These are phyloP conservation scores for Pristis pectinata DNA, from an alignment of 2,797 vertebrate species.

Conservation along the genomic window DNA sequence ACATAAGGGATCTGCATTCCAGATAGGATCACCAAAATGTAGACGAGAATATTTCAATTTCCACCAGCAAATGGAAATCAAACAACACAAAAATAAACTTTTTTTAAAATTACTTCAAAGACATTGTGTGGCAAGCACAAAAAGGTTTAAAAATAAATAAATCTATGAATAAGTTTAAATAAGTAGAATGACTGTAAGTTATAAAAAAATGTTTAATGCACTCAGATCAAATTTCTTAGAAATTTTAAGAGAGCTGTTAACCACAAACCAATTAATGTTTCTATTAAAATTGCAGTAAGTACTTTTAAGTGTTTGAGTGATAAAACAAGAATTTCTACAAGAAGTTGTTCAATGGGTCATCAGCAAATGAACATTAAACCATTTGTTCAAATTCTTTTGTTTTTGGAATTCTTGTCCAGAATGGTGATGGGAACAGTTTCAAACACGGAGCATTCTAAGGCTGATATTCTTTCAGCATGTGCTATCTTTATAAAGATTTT, in stretches of 20 bases:
- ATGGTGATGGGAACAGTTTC: not conserved
- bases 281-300: not conserved
- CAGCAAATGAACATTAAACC: not conserved
- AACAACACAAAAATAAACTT: not conserved
- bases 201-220: not conserved
- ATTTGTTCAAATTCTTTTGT: not conserved
- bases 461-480: not conserved
- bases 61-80: not conserved
- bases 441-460: not conserved
- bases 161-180: not conserved
- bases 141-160: too few relatives aligned
- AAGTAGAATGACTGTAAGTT: not conserved
- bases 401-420: not conserved
- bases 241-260: not conserved
- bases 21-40: not conserved
- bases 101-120: not conserved
- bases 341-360: not conserved
- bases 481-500: not conserved
- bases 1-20: not conserved
- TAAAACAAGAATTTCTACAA: not conserved
- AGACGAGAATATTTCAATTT: not conserved
- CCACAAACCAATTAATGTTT: not conserved
- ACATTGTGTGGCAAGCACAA: not conserved
- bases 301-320: not conserved
- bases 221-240: not conserved